Base-by-base conservation (phyloP, 2,888 invertebrate genomes). In the Sepioteuthis lessoniana region DNA sequence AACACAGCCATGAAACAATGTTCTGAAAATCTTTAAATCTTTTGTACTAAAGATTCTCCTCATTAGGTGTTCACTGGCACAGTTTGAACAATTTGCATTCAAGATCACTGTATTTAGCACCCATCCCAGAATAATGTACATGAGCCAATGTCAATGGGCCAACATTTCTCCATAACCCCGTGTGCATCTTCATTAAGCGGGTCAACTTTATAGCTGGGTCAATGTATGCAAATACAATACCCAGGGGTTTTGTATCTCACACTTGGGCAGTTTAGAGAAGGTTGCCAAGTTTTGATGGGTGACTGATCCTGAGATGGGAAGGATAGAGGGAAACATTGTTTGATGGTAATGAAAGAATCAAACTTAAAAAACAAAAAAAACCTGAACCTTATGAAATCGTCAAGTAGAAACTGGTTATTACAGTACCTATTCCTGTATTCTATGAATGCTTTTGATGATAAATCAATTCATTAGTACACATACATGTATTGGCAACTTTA, bases 31-130 rank as follows among this genome's bases (percentile, higher is more conserved):
- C 55, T 55, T 55, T 55, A 55, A 76, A 76, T 76, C 76, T 76
- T 55, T 76, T 76, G 8, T 19, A n/a, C 1, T 31, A n/a, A 76
- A 76, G 13, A n/a, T 31, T 76, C 76, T n/a, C 7, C 31, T 76
- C 76, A 76, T 76, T 76, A n/a, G n/a, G n/a, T n/a, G 76, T 76
- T 76, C 76, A 55, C 55, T 55, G 55, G 55, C 25, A 55, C 31
- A 76, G 19, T 76, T n/a, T 76, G 76, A n/a, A 76, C 76, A 76
- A 76, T n/a, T 76, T 76, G 76, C 76, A 76, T 76, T 76, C 76
- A 76, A 76, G n/a, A 76, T 76, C n/a, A 76, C n/a, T 13, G n/a
- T 76, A 76, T 13, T n/a, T 76, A n/a, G n/a, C 76, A 31, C 76
- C 76, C 31, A n/a, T 10, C 31, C 76, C n/a, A 76, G n/a, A n/a